Base-by-base conservation (phyloP, 2,888 invertebrate genomes). In the Eudemis profundana region DNA sequence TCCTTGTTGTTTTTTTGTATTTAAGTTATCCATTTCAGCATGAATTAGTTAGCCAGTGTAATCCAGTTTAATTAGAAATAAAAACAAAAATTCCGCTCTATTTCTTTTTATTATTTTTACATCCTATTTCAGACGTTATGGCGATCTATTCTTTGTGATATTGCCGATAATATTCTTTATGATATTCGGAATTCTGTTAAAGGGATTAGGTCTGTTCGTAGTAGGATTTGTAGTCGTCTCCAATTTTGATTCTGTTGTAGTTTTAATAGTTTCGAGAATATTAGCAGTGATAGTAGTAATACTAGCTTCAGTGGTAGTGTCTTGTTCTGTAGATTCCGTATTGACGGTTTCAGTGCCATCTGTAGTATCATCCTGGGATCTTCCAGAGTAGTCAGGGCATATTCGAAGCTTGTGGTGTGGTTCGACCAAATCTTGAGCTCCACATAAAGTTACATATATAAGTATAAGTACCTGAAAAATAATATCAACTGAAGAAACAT, bases 241-340 rank as follows among this genome's bases (percentile, higher is more conserved):
- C 4, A 15, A 1, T 15, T 15, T 27, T 21, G 53, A 38, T 14
- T 8, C 17, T n/a, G 21, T 53, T 23, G 54, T 29, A 27, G 27
- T 8, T 12, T n/a, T n/a, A n/a, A n/a, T n/a, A n/a, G n/a, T n/a
- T n/a, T n/a, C n/a, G n/a, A n/a, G n/a, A n/a, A 54, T 23, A 15
- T 27, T 12, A 42, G n/a, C 12, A 27, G 17, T 56, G 29, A 42
- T 29, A 38, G 17, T 29, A 56, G 10, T 10, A 56, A 8, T 40
- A 53, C n/a, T 36, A 40, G 14, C 17, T 56, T 15, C 0, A 56
- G 17, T 42, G 42, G 42, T 42, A 44, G 27, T 14, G 42, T 44
- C 42, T 56, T 8, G 27, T 56, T 42, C 27, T 47, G 47, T 5
- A 17, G 12, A 44, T 27, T 44, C 54, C n/a, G n/a, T n/a, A n/a